Base-by-base conservation (phyloP, 2,888 invertebrate species). In the Agrochola circellaris region DNA sequence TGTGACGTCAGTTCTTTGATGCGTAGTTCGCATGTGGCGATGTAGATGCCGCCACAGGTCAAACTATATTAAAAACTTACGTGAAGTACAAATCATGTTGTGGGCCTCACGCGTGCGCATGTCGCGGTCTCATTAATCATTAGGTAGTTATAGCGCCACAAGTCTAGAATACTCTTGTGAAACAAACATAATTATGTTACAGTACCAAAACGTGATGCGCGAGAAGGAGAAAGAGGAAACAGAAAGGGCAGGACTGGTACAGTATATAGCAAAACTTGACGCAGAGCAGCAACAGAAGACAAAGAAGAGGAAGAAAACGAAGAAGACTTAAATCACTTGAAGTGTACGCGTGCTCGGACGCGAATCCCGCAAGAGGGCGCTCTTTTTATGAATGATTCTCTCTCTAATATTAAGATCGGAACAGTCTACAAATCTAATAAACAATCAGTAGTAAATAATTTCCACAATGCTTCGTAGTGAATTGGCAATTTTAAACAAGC, bases 181-280 rank as follows among this genome's bases (percentile, higher is more conserved):
- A 34, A 34, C 34, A 34, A 34, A 34, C 34, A 34, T 34, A 34
- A 34, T 34, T 34, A 34, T 48, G 8, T 68, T 45, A 6, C 95
- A 98, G 97, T 98, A 97, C 90, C 97, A 97, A 87, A 98, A 98
- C 83, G 95, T 98, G 87, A 94, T 98, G 94, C 97, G 97, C 86
- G 98, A 98, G 91, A 97, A 98, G 91, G 95, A 97, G 84, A 98
- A 98, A 77, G 98, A 98, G 45, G 97, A 98, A 88, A 97, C 97
- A 70, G 98, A 99, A 93, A 97, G 98, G 89, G 96, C 96, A 5
- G 98, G 98, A 91, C 97, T 99, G 69, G 97, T 97, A 70, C 97
- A 97, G 74, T 98, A 99, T 30, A 99, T 99, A 90, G 97, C 97
- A 34, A 98, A 98, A 91, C 97, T 99, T 92, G 99, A 99, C 94